Evolutionary conservation across 2,113 vertebrate species (phyloP), one percentile per base, ranked within the genome.

Genomic region (Cygnus atratus): DNA sequence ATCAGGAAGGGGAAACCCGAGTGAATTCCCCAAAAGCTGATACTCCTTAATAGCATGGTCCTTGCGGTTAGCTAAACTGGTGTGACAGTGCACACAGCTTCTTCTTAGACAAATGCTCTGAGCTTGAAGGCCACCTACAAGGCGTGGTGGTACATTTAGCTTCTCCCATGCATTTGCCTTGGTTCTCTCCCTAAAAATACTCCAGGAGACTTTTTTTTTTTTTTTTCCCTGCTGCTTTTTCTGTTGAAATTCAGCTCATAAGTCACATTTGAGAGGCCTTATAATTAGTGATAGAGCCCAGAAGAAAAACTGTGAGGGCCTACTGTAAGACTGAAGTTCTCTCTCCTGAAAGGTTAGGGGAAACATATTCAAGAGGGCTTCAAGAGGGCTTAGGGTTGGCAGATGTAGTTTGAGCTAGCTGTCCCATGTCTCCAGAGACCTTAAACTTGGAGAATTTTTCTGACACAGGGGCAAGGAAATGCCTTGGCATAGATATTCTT

Each of bases 91-190:
- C 48, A 17, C 39, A 17, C 18, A 58, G 16, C 37, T 83, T 67
- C 70, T 87, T 16, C 44, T 80, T 43, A 57, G 25, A 39, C 1
- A 1, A 14, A 6, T 65, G 35, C 13, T 16, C 7, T 43, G 33
- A 57, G 61, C 0, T 1, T 68, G 19, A 81, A 63, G 43, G 14
- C 17, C 59, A 5, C 4, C 9, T 50, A 1, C 2, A 4, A 39
- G 11, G 31, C 7, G 9, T 48, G 46, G 55, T 9, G 48, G 24
- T 7, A 61, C 22, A 9, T 88, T 58, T 44, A 63, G 13, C 22
- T 84, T 68, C 46, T 68, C 24, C 21, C n/a, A 20, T 44, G 35
- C 9, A 31, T 59, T 94, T 92, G 14, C 39, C 28, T 57, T 61
- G 28, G 7, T 57, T 90, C 2, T 55, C 8, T 22, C 22, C 57